Percentiles rank a stretch among this genome's conserved stretches.
Conservation (phyloP, 2,113 vertebrate genomes). For the Mustela nigripes region DNA sequence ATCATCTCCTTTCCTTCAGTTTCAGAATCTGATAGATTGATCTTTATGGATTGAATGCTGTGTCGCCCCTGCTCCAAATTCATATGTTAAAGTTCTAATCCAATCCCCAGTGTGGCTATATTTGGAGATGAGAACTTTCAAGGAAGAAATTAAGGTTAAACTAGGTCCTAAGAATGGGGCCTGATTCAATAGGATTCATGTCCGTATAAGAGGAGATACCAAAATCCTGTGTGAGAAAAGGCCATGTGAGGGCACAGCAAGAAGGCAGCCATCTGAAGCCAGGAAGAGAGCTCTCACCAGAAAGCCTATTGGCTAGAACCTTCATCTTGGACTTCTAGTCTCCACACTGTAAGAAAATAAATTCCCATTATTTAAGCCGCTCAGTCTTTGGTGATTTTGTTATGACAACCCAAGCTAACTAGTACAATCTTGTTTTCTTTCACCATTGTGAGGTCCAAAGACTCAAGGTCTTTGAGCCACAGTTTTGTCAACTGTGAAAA, state of each 20-base stretch:
- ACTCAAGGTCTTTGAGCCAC: neutral
- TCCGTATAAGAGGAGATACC: neutral
- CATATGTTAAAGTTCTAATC: neutral
- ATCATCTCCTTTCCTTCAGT: neutral
- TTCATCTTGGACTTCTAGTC: neutral
- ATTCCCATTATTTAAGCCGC: neutral
- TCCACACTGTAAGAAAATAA: neutral
- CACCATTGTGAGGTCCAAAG: neutral
- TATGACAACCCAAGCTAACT: neutral
- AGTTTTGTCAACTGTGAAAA: neutral
- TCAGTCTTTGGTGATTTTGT: neutral
- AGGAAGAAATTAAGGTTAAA: neutral
- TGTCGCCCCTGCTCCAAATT: neutral
- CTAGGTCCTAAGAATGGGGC: neutral
- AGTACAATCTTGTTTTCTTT: neutral
- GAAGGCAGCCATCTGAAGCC: neutral
- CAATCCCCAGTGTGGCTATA: neutral
- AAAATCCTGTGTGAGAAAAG: neutral
- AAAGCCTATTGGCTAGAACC: neutral
- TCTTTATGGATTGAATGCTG: neutral
- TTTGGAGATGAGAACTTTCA: neutral
- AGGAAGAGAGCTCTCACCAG: neutral
- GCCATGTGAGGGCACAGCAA: neutral
- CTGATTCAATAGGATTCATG: neutral
- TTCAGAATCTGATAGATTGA: neutral